Evolutionary conservation across 2,113 vertebrate species (phyloP).

Genomic region (Zosterops hypoxanthus): DNA sequence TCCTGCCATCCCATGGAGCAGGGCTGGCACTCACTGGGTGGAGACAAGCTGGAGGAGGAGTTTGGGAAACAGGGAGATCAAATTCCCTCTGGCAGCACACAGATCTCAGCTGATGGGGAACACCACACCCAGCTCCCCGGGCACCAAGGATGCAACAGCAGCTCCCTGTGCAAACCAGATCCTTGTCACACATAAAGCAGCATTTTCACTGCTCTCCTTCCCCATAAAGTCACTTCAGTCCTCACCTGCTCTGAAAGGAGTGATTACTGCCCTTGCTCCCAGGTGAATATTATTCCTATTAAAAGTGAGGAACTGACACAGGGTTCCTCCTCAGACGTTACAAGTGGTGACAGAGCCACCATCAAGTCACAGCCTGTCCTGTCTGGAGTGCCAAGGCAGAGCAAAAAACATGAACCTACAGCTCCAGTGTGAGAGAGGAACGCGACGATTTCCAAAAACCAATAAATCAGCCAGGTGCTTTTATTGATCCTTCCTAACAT

Average conservation of each 20-base stretch:
- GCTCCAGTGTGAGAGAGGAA: neutral
- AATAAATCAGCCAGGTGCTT: neutral
- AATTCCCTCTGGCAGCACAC: neutral
- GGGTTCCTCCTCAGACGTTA: neutral
- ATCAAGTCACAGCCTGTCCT: neutral
- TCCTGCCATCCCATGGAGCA: neutral
- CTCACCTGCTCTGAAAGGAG: neutral
- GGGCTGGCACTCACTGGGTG: fast-evolving
- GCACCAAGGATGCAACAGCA: neutral
- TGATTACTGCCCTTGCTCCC: neutral
- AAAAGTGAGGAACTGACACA: neutral
- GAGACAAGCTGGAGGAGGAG: neutral
- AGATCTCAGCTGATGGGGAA: neutral
- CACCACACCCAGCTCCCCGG: neutral
- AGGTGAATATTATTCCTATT: neutral
- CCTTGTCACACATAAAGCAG: neutral
- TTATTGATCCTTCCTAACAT: neutral
- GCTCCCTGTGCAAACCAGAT: neutral
- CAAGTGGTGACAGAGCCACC: neutral
- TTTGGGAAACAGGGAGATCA: neutral
- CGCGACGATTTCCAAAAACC: neutral
- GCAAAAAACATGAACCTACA: neutral
- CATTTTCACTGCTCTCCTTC: neutral
- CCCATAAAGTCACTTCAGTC: neutral
- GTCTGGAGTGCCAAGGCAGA: neutral